Conservation (phyloP, 2,113 vertebrate genomes). For the Hirundichthys speculiger region DNA sequence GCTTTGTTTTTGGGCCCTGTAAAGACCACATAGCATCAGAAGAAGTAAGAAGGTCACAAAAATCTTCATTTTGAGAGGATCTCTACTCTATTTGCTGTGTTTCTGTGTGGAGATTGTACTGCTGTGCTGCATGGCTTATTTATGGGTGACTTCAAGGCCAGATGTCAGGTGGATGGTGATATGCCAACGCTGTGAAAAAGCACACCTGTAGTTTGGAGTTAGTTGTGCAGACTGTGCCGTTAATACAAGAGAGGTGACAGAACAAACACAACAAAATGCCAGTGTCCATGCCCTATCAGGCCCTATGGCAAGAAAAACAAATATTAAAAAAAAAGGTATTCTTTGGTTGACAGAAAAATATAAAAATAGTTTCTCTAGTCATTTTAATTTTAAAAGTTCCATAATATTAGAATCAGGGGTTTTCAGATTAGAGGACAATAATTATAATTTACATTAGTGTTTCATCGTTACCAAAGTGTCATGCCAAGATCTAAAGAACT, state of each 20-base stretch:
- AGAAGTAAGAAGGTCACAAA: not conserved
- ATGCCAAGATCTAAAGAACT: too few relatives aligned
- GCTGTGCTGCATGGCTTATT: not conserved
- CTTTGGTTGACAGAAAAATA: too few relatives aligned
- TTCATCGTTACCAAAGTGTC: too few relatives aligned
- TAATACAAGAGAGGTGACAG: not conserved
- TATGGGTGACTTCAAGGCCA: conserved; percentile 13
- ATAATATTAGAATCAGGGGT: too few relatives aligned
- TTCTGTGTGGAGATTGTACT: not conserved
- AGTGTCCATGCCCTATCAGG: too few relatives aligned
- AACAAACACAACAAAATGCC: not conserved
- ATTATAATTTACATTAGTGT: too few relatives aligned
- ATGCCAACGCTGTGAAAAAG: conserved; percentile 24
- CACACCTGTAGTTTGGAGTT: conserved; percentile 23
- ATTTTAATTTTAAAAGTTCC: too few relatives aligned
- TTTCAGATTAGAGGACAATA: too few relatives aligned
- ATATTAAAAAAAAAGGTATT: too few relatives aligned
- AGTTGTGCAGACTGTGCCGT: conserved; percentile 1
- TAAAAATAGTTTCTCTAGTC: too few relatives aligned
- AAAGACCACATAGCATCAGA: conserved; percentile 20
- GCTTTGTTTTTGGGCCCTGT: conserved; percentile 10
- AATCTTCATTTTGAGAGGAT: conserved; percentile 16
- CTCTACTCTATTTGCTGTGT: not conserved
- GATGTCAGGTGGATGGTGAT: conserved; percentile 6
- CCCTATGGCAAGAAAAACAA: too few relatives aligned